phyloP scores from a whole-genome alignment of 1,140 invertebrate genomes.

The Eumaeus atala region DNA sequence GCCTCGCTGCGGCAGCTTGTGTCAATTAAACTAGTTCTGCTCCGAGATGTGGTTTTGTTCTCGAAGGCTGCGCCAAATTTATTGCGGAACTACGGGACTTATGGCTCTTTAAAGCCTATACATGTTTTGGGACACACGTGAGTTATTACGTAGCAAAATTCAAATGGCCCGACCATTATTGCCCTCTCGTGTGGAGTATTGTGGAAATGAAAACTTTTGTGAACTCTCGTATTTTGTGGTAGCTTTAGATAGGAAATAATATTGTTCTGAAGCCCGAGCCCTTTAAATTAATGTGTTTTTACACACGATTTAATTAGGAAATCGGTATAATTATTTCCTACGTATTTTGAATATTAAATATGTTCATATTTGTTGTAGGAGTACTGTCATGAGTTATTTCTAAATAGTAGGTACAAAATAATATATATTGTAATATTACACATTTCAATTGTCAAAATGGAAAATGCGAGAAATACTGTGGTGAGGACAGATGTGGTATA shows the following conservation, averaged over 20 bases:
- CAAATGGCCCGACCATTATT: constrained; percentile 13
- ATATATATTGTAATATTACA: too few relatives aligned
- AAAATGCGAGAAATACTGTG: too few relatives aligned
- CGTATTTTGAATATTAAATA: constrained; percentile 20
- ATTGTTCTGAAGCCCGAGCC: too few relatives aligned
- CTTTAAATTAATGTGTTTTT: too few relatives aligned
- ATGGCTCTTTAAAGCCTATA: constrained; percentile 23
- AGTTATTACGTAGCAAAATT: constrained; percentile 15
- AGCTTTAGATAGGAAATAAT: too few relatives aligned
- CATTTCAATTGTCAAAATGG: too few relatives aligned
- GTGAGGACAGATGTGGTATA: too few relatives aligned
- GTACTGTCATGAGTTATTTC: too few relatives aligned
- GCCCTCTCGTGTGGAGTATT: constrained; percentile 13
- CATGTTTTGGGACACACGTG: constrained; percentile 12
- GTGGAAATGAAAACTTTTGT: constrained; percentile 12
- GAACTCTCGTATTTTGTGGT: constrained; percentile 3
- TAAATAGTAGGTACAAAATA: too few relatives aligned
- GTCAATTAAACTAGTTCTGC: constrained; percentile 38
- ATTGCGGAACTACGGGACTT: constrained; percentile 26
- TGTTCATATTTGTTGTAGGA: too few relatives aligned
- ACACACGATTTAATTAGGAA: too few relatives aligned
- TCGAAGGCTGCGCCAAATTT: constrained; percentile 32
- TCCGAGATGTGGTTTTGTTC: constrained; percentile 27
- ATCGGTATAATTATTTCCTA: too few relatives aligned
- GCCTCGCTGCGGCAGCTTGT: constrained; percentile 27